Conservation (phyloP, 30 jellyfish, hydroid and myxozoan genomes). For the Catostylus mosaicus region DNA sequence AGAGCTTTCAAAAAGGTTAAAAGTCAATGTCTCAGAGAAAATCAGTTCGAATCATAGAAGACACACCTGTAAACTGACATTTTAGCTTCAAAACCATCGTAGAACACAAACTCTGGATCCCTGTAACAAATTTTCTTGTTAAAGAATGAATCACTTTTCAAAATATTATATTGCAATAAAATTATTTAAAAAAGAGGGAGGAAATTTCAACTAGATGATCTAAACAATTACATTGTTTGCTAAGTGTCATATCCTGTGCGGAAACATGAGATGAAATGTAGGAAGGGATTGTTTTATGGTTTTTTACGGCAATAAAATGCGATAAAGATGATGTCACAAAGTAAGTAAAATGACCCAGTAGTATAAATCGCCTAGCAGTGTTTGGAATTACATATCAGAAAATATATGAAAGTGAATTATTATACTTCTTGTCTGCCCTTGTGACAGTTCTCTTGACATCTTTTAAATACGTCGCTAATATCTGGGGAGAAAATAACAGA, state of each 20-base stretch:
- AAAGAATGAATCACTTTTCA: background rate
- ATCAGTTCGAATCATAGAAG: too few relatives aligned
- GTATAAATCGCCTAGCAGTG: too few relatives aligned
- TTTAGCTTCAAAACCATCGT: constrained; percentile 82
- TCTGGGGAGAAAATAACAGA: constrained; percentile 34
- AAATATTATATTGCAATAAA: background rate
- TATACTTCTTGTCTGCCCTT: constrained; percentile 87
- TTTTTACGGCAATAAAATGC: too few relatives aligned
- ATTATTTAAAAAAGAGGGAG: background rate
- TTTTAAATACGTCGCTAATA: constrained; percentile 49
- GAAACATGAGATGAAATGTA: background rate
- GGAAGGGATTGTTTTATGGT: background rate
- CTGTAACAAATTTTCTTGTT: constrained; percentile 46
- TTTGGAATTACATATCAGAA: too few relatives aligned
- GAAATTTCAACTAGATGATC: background rate
- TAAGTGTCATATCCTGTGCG: background rate
- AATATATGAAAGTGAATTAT: too few relatives aligned
- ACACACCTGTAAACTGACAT: constrained; percentile 85
- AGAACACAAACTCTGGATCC: constrained; percentile 87
- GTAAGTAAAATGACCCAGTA: too few relatives aligned
- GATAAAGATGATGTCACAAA: too few relatives aligned
- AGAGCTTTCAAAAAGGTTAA: too few relatives aligned
- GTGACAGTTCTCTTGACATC: constrained; percentile 72
- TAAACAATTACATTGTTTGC: background rate
- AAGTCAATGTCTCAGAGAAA: too few relatives aligned